A percentile compares a stretch with the other conserved stretches of the same genome.
Evolutionary conservation across 2,797 vertebrate genomes (phyloP).

Genomic region (Crypturellus tataupa): DNA sequence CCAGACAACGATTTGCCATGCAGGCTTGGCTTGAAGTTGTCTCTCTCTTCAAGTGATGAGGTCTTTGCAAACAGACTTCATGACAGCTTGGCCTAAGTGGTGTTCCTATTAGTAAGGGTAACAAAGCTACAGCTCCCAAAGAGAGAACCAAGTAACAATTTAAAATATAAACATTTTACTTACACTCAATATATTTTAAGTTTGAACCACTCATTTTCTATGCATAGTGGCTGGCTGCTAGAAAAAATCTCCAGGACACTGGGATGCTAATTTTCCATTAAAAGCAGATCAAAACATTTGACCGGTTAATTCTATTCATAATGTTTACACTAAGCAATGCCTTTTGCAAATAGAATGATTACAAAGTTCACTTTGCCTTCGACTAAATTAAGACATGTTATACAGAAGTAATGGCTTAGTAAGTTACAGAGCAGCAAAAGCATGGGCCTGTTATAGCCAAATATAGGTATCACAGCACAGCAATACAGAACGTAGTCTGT

Average conservation of each 20-base stretch:
- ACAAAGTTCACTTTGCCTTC: not conserved
- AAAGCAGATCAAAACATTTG: not conserved
- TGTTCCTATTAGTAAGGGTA: not conserved
- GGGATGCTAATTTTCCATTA: not conserved
- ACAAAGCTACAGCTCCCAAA: not conserved
- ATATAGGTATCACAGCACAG: not conserved
- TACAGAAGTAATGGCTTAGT: not conserved
- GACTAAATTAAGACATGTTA: not conserved
- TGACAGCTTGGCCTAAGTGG: not conserved
- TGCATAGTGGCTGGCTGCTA: accelerated
- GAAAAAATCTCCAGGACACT: not conserved
- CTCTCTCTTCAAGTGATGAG: not conserved
- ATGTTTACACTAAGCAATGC: not conserved
- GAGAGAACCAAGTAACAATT: not conserved
- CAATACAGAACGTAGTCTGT: not conserved
- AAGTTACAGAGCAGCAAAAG: not conserved
- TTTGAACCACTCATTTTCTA: not conserved
- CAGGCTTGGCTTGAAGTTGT: not conserved
- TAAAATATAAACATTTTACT: not conserved
- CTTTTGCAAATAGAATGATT: not conserved
- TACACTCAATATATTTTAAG: not conserved
- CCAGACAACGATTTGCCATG: not conserved
- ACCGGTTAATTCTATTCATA: not conserved
- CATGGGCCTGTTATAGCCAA: not conserved
- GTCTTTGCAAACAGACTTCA: not conserved